Evolutionary conservation across 2,888 invertebrate species (phyloP).

Genomic region (Eudemis profundana): DNA sequence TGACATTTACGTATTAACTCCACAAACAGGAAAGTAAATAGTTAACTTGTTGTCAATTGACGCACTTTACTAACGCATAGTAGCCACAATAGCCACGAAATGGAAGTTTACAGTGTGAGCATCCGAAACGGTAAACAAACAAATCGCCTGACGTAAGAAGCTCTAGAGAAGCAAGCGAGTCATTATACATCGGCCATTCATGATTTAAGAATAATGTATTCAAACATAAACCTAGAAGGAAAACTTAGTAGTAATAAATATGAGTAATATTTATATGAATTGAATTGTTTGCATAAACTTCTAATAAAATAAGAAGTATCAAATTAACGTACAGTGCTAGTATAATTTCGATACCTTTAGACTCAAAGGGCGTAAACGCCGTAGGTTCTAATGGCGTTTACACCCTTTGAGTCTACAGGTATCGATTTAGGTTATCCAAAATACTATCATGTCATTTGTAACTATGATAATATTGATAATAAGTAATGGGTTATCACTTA

Average conservation of each 20-base stretch:
- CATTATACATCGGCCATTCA: conserved; percentile 27
- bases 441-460: too few relatives aligned
- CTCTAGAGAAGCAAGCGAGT: conserved; percentile 46
- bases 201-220: conserved; percentile 6
- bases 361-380: too few relatives aligned
- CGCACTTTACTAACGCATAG: conserved; percentile 48
- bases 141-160: conserved; percentile 69
- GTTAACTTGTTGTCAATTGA: conserved; percentile 36
- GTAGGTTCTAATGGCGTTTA: too few relatives aligned
- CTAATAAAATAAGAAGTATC: neutral
- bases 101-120: conserved; percentile 76
- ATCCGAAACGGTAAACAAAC: conserved; percentile 77
- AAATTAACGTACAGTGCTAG: neutral
- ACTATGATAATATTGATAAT: too few relatives aligned
- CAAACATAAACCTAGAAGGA: neutral
- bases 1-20: neutral
- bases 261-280: neutral
- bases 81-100: conserved; percentile 64
- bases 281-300: neutral
- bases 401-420: too few relatives aligned
- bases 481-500: too few relatives aligned
- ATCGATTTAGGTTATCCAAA: too few relatives aligned
- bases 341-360: neutral
- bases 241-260: neutral
- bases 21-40: conserved; percentile 25